Base-by-base conservation (phyloP, 2,797 vertebrate species). In the Naso thynnoides region DNA sequence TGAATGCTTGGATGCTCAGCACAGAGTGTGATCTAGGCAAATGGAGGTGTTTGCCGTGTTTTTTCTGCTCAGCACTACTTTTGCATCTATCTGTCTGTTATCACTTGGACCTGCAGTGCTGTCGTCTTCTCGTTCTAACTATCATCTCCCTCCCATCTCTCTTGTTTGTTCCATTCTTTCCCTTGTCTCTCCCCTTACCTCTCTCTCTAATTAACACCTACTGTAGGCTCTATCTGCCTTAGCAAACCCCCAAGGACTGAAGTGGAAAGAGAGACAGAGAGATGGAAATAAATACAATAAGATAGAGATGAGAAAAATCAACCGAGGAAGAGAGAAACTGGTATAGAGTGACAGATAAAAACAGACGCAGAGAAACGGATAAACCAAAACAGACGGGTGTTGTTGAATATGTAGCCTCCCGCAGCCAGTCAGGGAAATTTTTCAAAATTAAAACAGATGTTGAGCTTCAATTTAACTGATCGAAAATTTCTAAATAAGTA, bases 181-280 rank as follows among this genome's bases (percentile, higher is more conserved):
- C 58, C 64, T 54, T 8, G 41, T 84, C 80, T 87, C 85, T 88
- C 75, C 50, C 55, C 73, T 83, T 85, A 86, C 76, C 73, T 72
- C 80, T 68, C 73, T 72, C 71, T 69, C 84, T 90, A 92, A 92
- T 92, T 91, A 92, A 90, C 90, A 91, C 89, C 85, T 89, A 82
- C 80, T 61, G 77, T 65, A 75, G 66, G 78, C 85, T 84, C 75
- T 83, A 73, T 88, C 79, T 85, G 82, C 75, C 74, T 82, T 63
- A 69, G 72, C 57, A 81, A 89, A 79, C 47, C 80, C 86, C 87
- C 3, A 36, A 81, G 86, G 87, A 86, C 21, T 24, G 53, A 70
- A 74, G 73, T 78, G 76, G 79, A 68, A 79, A 83, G 67, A 67
- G 47, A 69, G 74, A 70, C n/a, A 41, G 59, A 27, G 55, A 70